phyloP scores from a whole-genome alignment of 2,113 vertebrate genomes.

The Ptychochromis oligacanthus region DNA sequence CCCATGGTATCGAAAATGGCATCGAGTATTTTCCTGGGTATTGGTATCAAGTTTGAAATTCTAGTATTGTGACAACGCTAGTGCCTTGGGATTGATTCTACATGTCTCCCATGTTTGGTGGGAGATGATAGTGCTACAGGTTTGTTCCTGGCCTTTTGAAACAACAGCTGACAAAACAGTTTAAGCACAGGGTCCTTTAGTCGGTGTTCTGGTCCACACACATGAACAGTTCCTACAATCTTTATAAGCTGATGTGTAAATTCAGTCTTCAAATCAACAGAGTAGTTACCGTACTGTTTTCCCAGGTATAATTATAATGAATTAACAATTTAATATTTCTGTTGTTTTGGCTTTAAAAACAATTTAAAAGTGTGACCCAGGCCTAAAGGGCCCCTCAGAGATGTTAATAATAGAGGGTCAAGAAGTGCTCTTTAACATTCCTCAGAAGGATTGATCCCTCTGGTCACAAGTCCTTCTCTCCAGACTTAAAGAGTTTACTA shows the following conservation, averaged over 20 bases:
- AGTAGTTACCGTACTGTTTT: neutral
- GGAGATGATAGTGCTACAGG: neutral
- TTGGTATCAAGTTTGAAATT: too few relatives aligned
- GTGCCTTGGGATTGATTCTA: neutral
- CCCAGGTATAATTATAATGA: neutral
- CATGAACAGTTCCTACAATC: neutral
- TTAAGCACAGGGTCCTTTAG: neutral
- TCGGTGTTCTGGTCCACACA: neutral
- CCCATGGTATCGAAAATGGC: too few relatives aligned
- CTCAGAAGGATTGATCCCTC: neutral
- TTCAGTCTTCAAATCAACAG: neutral
- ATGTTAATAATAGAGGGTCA: neutral
- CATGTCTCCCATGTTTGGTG: neutral
- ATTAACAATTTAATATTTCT: neutral
- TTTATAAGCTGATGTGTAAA: neutral
- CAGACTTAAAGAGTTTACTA: neutral
- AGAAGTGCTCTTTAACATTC: neutral
- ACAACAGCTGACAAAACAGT: neutral
- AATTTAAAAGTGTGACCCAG: neutral
- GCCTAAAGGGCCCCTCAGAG: neutral
- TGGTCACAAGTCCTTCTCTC: neutral
- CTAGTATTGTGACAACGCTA: too few relatives aligned
- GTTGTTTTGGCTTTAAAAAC: too few relatives aligned
- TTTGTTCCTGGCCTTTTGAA: neutral
- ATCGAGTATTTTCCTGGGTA: too few relatives aligned